These are phyloP conservation scores for Emmelina monodactyla DNA, from an alignment of 2,888 invertebrate genomes.

Conservation along the genomic window DNA sequence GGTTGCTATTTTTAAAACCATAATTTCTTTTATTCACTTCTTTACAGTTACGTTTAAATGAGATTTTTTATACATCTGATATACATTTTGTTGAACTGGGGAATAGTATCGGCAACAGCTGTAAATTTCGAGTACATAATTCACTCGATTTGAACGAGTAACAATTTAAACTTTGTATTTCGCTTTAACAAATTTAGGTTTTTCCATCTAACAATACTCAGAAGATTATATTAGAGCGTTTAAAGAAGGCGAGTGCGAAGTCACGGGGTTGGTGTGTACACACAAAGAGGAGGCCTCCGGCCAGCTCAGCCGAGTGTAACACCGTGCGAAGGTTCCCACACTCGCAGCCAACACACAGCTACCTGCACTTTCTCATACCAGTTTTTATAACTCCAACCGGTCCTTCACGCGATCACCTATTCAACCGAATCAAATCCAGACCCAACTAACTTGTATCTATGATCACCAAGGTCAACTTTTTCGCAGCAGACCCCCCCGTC, in stretches of 20 bases:
- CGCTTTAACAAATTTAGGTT: background rate
- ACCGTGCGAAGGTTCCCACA: constrained; percentile 49
- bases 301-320: constrained; percentile 14
- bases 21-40: too few relatives aligned
- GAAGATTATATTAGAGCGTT: background rate
- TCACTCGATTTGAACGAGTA: background rate
- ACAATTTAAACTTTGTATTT: background rate
- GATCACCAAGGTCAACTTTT: background rate
- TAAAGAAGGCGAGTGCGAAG: background rate
- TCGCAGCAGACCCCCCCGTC: too few relatives aligned
- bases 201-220: background rate
- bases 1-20: too few relatives aligned
- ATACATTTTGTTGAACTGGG: too few relatives aligned
- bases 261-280: background rate
- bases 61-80: too few relatives aligned
- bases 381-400: constrained; percentile 23
- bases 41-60: too few relatives aligned
- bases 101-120: too few relatives aligned
- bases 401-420: background rate
- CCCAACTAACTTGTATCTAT: background rate
- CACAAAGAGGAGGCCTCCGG: background rate
- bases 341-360: constrained; percentile 13
- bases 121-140: too few relatives aligned
- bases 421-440: background rate
- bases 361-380: constrained; percentile 23